Conservation (phyloP, 2,888 invertebrate species). For the Heteromurus nitidus region DNA sequence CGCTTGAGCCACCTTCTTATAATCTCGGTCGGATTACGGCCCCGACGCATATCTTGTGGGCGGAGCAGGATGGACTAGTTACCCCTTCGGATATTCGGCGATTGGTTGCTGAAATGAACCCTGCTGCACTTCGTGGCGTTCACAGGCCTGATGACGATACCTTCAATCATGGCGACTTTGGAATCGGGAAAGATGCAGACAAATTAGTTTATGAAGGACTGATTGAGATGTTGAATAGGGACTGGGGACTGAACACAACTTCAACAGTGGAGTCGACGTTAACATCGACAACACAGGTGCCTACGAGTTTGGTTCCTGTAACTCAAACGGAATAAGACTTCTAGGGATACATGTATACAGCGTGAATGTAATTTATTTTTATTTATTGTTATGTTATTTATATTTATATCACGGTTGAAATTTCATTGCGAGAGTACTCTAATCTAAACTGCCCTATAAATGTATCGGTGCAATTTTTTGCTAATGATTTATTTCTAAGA, state of each 20-base stretch:
- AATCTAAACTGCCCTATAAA: too few relatives aligned
- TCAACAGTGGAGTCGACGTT: not conserved
- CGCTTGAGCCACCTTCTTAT: constrained; percentile 24
- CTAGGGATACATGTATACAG: not conserved
- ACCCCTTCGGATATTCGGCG: constrained; percentile 30
- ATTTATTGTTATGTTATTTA: not conserved
- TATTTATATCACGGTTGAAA: not conserved
- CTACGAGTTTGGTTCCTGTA: not conserved
- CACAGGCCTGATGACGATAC: constrained; percentile 1
- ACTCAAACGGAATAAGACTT: not conserved
- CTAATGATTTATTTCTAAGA: too few relatives aligned
- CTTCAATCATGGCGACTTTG: constrained; percentile 52
- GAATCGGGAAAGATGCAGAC: constrained; percentile 43
- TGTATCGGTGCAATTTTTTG: too few relatives aligned
- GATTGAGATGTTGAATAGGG: constrained; percentile 10
- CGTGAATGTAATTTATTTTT: not conserved
- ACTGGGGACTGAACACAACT: not conserved
- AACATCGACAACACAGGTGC: too few relatives aligned
- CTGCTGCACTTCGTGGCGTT: constrained; percentile 13
- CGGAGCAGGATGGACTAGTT: constrained; percentile 34
- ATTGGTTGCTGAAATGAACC: not conserved
- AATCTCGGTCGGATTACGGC: constrained; percentile 18
- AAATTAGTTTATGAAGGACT: constrained; percentile 38
- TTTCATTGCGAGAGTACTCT: too few relatives aligned
- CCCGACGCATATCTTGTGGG: constrained; percentile 42